Percentiles rank a stretch among this genome's conserved stretches.
Conservation (phyloP, 2,888 invertebrate species). For the Mythimna loreyi region DNA sequence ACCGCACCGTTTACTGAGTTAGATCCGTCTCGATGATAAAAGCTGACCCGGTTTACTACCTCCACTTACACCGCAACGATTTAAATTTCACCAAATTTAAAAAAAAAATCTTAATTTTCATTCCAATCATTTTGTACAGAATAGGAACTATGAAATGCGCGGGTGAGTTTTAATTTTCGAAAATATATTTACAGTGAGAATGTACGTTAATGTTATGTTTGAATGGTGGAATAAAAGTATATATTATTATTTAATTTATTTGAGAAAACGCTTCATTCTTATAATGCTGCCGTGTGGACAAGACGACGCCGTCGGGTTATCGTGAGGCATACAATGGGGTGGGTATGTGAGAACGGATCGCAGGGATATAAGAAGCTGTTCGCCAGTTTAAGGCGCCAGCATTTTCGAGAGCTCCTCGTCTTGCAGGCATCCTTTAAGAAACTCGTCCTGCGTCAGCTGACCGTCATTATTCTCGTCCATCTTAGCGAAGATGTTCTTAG, state of each 20-base stretch:
- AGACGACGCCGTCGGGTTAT: conserved; percentile 77
- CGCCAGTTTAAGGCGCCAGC: conserved; percentile 95
- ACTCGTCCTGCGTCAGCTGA: conserved; percentile 99
- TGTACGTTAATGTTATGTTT: conserved; percentile 32
- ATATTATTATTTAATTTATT: conserved; percentile 13
- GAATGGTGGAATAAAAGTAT: conserved; percentile 29
- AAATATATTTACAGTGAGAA: conserved; percentile 59
- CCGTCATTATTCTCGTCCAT: conserved; percentile 99
- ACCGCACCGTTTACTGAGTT: conserved; percentile 54
- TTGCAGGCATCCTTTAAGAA: conserved; percentile 99
- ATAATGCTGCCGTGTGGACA: conserved; percentile 68
- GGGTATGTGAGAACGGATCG: conserved; percentile 70
- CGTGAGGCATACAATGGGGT: conserved; percentile 71
- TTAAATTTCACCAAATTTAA: conserved; percentile 33
- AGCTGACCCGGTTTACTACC: conserved; percentile 46
- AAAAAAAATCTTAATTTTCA: conserved; percentile 28
- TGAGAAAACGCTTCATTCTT: conserved; percentile 23
- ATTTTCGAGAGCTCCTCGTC: conserved; percentile 98
- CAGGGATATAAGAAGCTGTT: conserved; percentile 52
- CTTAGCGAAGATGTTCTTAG: conserved; percentile 99
- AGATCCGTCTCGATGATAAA: conserved; percentile 54
- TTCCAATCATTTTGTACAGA: conserved; percentile 32
- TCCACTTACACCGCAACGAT: conserved; percentile 55
- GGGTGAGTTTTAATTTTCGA: conserved; percentile 44
- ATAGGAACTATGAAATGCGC: conserved; percentile 36